Evolutionary conservation across 1,140 invertebrate species (phyloP), one percentile per base, ranked within the genome.

Genomic region (Hycleus cichorii): DNA sequence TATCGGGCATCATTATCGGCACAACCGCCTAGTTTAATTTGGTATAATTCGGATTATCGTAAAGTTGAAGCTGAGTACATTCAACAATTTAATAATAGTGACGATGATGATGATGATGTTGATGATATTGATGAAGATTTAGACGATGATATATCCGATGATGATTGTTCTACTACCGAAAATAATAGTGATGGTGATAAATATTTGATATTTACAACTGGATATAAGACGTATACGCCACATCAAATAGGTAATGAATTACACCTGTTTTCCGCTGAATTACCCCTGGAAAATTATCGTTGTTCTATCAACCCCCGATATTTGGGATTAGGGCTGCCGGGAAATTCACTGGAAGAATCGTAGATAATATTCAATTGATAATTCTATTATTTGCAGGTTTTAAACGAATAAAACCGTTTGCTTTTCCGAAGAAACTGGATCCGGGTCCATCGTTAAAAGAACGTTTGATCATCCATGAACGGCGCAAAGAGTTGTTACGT

Each of bases 181-280:
- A 72, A 62, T 52, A 55, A 74, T 3, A 70, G 75, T 32, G 52
- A 69, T 27, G 75, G 77, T 8, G 86, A 88, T 58, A 91, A 91
- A 70, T 88, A 86, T 71, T 77, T 94, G 10, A 93, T 94, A 60
- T 94, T 92, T 72, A 91, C 90, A 5, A 90, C 86, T 48, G 90
- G 90, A 88, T 94, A 60, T 89, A 32, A 32, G 7, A 32, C 32
- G 32, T 32, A 32, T 32, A 9, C 3, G 38, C 39, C 24, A 9
- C 38, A 38, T 42, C 39, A 12, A 50, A 39, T 18, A 8, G 10
- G 32, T 45, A 52, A 58, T n/a, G n/a, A n/a, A n/a, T 24, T 12
- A 12, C 12, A 12, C 12, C 43, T 18, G 18, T 18, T 18, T 18
- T 18, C 18, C 18, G 1, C 1, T 18, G 18, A 18, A 18, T 1